Evolutionary conservation across 30 jellyfish, hydroid and myxozoan species (phyloP), one percentile per base, ranked within the genome.

Genomic region (Rhopilema esculentum): DNA sequence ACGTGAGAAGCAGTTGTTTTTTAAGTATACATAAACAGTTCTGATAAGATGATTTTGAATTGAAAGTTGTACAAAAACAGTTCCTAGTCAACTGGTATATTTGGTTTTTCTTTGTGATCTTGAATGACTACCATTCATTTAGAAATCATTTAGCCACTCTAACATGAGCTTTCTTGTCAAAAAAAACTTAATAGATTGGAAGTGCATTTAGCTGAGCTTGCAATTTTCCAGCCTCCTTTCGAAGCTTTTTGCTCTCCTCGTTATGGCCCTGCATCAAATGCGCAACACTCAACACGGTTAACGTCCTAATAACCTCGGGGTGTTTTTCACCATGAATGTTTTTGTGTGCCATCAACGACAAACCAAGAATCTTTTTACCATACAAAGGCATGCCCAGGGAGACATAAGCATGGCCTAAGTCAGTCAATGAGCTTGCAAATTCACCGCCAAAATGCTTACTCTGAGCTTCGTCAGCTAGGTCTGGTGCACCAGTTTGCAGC

Each of bases 251-350:
- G 73, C 98, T 91, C 73, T 96, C 98, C 64, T 91, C 98, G 51
- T 96, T 96, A 75, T 96, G 98, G 49, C 99, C 99, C 65, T 89
- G 97, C 99, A 96, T 96, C 75, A 96, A 69, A 83, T 96, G 99
- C 2, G 99, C 99, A 17, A 96, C 75, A 63, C 97, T 91, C 27
- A 96, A 79, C 8, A 90, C 92, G 8, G 98, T 91, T 68, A 96
- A 48, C 0, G 99, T 85, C 68, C 99, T 83, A 68, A 91, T 97
- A 23, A 96, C 98, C 66, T 96, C 99, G n/a, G 99, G 99, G 88
- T 96, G 99, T 53, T 86, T 81, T 19, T 96, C 99, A 40, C 99
- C 99, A 68, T 91, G 97, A 33, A 96, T 75, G 75, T 96, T 96
- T 72, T 81, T 91, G 77, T 89, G 97, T 1, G 99, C 99, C 79